Evolutionary conservation across 2,797 vertebrate species (phyloP).

Genomic region (Chelon labrosus): DNA sequence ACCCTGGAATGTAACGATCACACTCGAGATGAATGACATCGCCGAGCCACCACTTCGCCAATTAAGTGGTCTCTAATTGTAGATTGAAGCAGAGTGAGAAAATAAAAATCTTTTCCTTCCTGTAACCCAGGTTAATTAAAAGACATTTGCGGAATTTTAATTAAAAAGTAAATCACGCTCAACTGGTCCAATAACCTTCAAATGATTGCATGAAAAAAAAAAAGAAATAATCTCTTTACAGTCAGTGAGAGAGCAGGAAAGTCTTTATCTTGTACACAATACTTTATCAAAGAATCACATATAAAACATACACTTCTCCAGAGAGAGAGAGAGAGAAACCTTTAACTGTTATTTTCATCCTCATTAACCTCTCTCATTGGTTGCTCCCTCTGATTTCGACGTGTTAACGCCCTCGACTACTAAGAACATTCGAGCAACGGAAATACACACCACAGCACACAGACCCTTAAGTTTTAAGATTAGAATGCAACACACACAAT

Average conservation of each 20-base stretch:
- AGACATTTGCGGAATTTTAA: conserved; percentile 63
- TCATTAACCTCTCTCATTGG: conserved; percentile 36
- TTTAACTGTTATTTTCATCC: conserved; percentile 52
- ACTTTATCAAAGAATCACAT: conserved; percentile 87
- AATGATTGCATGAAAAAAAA: conserved; percentile 49
- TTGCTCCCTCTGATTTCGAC: conserved; percentile 46
- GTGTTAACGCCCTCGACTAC: conserved; percentile 64
- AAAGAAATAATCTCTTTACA: conserved; percentile 33
- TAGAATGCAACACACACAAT: conserved; percentile 79
- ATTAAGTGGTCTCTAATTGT: conserved; percentile 64
- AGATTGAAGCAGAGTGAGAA: conserved; percentile 35
- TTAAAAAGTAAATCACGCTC: conserved; percentile 63
- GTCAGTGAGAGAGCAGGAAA: conserved; percentile 66
- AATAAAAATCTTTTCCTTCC: conserved; percentile 61
- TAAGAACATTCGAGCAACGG: conserved; percentile 74
- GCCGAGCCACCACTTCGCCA: conserved; percentile 58
- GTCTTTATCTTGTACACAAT: conserved; percentile 79
- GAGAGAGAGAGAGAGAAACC: conserved; percentile 51
- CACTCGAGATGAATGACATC: conserved; percentile 56
- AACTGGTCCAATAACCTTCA: conserved; percentile 42
- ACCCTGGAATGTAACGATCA: conserved; percentile 28
- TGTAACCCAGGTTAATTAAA: conserved; percentile 68
- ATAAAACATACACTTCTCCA: conserved; percentile 77
- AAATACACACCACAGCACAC: conserved; percentile 79
- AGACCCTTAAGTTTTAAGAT: conserved; percentile 69